Evolutionary conservation across 2,888 invertebrate species (phyloP).

Genomic region (Conops quadrifasciatus): DNA sequence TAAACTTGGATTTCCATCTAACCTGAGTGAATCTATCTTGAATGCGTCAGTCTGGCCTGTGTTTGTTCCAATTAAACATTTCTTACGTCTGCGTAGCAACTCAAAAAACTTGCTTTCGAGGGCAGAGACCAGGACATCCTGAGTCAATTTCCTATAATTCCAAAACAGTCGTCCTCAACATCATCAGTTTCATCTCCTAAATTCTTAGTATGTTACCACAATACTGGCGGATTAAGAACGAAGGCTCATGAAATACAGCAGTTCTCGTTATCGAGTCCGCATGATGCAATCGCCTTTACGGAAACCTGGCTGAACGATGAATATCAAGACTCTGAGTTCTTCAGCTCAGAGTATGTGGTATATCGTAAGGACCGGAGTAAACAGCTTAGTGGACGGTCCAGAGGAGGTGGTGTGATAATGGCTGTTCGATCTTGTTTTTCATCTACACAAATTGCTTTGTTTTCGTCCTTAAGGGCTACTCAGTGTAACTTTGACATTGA

Average conservation of each 20-base stretch:
- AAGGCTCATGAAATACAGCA: background rate
- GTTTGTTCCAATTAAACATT: background rate
- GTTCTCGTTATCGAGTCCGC: background rate
- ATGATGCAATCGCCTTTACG: background rate
- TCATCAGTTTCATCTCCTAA: background rate
- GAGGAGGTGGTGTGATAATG: slow-evolving; percentile 6
- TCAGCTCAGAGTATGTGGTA: background rate
- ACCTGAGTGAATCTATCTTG: background rate
- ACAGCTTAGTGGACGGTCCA: background rate
- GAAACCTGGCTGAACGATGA: background rate
- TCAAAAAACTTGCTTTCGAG: background rate
- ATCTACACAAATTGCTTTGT: background rate
- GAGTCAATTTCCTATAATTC: background rate
- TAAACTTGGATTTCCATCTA: background rate
- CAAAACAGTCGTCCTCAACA: background rate
- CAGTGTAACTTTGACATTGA: background rate
- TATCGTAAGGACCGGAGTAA: background rate
- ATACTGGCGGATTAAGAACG: background rate
- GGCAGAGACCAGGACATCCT: background rate
- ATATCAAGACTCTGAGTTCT: background rate
- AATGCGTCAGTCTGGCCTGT: background rate
- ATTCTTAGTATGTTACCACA: background rate
- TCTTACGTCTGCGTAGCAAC: background rate
- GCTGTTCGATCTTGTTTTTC: background rate
- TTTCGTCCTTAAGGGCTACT: background rate